Percentiles rank a stretch among this genome's conserved stretches.
Evolutionary conservation across 1,140 invertebrate species (phyloP).

Genomic region (Drosophila malerkotliana): DNA sequence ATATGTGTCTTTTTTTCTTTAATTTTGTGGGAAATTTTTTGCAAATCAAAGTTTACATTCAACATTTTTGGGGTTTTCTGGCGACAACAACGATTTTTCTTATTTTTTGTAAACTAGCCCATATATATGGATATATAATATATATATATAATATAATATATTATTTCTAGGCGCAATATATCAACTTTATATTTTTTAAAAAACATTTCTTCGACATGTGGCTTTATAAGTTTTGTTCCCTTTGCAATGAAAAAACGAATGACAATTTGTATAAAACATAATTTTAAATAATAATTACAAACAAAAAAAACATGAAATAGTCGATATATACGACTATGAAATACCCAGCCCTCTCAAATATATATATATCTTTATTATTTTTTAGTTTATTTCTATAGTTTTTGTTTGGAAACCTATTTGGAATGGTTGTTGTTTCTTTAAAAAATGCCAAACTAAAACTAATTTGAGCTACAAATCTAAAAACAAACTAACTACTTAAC

Average conservation of each 20-base stretch:
- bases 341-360: slow-evolving; percentile 15
- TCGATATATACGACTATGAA: slow-evolving; percentile 18
- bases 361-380: background rate
- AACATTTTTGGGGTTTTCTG: slow-evolving; percentile 6
- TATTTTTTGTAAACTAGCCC: slow-evolving; percentile 33
- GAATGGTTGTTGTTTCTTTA: background rate
- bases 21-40: slow-evolving; percentile 15
- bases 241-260: slow-evolving; percentile 68
- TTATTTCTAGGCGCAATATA: slow-evolving; percentile 40
- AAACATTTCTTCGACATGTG: slow-evolving; percentile 36
- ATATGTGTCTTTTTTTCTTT: slow-evolving; percentile 4
- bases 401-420: background rate
- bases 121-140: slow-evolving; percentile 18
- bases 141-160: slow-evolving; percentile 23
- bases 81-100: slow-evolving; percentile 41
- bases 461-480: background rate
- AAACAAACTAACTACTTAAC: background rate
- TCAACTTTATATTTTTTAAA: slow-evolving; percentile 36
- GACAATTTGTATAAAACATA: slow-evolving; percentile 1
- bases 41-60: slow-evolving; percentile 28
- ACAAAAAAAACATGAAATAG: slow-evolving; percentile 1
- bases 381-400: background rate
- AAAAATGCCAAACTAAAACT: background rate
- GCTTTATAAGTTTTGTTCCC: slow-evolving; percentile 69
- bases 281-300: slow-evolving; percentile 5